Conservation (phyloP, 2,797 vertebrate species). For the Rallus crepitans region DNA sequence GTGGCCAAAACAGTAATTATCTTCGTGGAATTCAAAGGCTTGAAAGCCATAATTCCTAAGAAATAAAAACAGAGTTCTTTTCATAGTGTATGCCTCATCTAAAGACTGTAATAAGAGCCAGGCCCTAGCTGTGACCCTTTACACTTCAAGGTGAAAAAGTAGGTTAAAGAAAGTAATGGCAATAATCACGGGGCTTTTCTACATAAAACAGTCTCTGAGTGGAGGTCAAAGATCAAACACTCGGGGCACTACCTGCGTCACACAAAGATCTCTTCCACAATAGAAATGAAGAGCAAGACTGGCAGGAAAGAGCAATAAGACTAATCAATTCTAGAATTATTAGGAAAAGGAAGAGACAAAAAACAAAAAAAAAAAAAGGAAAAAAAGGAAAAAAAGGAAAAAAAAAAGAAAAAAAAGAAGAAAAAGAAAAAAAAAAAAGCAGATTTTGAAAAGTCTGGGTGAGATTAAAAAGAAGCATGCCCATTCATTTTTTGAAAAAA, state of each 20-base stretch:
- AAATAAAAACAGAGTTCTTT: conserved; percentile 83
- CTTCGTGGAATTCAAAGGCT: conserved; percentile 73
- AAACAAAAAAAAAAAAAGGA: neutral
- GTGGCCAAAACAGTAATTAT: conserved; percentile 81
- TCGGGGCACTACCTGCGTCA: conserved; percentile 58
- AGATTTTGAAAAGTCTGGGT: conserved; percentile 49
- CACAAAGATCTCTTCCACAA: conserved; percentile 71
- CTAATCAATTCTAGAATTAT: conserved; percentile 72
- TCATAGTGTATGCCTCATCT: conserved; percentile 75
- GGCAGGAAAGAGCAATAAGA: conserved; percentile 49
- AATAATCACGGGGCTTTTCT: conserved; percentile 86
- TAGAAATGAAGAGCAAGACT: conserved; percentile 66
- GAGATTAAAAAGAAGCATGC: conserved; percentile 19
- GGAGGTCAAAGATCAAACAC: conserved; percentile 82
- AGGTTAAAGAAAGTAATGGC: conserved; percentile 79
- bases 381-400: neutral
- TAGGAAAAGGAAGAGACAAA: conserved; percentile 14
- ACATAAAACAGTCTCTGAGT: conserved; percentile 81
- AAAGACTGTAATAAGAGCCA: conserved; percentile 82
- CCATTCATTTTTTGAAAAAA: conserved; percentile 17
- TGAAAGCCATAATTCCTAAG: conserved; percentile 80
- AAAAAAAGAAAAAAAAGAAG: neutral
- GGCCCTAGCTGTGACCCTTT: conserved; percentile 80
- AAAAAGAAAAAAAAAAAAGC: neutral
- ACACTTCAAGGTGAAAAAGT: conserved; percentile 80